Evolutionary conservation across 2,888 invertebrate species (phyloP).

Genomic region (Zhengitettix transpicula): DNA sequence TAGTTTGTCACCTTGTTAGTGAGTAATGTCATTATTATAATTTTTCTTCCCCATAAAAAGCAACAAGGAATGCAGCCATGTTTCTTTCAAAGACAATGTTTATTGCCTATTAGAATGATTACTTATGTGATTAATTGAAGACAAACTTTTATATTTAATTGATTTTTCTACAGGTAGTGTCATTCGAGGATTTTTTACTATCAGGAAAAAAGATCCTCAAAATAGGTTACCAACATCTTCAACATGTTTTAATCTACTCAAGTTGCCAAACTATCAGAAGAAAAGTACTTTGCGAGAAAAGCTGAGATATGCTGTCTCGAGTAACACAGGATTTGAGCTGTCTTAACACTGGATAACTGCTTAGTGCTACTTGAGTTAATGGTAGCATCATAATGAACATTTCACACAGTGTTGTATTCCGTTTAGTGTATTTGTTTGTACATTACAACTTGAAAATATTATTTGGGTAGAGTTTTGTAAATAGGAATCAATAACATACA

Average conservation of each 20-base stretch:
- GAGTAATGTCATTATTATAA: too few relatives aligned
- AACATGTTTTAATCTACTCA: conserved; percentile 95
- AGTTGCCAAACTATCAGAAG: conserved; percentile 95
- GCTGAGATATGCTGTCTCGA: conserved; percentile 88
- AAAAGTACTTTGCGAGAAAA: conserved; percentile 90
- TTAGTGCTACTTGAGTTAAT: too few relatives aligned
- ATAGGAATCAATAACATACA: too few relatives aligned
- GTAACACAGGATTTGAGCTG: conserved; percentile 98
- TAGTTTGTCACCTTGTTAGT: too few relatives aligned
- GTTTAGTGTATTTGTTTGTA: too few relatives aligned
- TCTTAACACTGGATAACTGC: conserved; percentile 41
- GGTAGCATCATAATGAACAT: too few relatives aligned
- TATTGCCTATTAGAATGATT: conserved; percentile 2
- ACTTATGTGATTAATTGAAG: not conserved
- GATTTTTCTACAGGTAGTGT: conserved; percentile 62
- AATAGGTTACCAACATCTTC: conserved; percentile 96
- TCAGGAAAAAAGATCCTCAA: conserved; percentile 83
- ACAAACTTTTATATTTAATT: not conserved
- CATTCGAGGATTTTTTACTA: conserved; percentile 93
- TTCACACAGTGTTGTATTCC: too few relatives aligned
- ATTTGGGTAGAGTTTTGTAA: too few relatives aligned
- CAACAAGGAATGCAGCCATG: too few relatives aligned
- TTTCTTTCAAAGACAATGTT: not conserved
- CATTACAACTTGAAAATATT: too few relatives aligned
- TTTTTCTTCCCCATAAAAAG: too few relatives aligned